Evolutionary conservation across 2,797 vertebrate genomes (phyloP).

Genomic region (Epinephelus coioides): DNA sequence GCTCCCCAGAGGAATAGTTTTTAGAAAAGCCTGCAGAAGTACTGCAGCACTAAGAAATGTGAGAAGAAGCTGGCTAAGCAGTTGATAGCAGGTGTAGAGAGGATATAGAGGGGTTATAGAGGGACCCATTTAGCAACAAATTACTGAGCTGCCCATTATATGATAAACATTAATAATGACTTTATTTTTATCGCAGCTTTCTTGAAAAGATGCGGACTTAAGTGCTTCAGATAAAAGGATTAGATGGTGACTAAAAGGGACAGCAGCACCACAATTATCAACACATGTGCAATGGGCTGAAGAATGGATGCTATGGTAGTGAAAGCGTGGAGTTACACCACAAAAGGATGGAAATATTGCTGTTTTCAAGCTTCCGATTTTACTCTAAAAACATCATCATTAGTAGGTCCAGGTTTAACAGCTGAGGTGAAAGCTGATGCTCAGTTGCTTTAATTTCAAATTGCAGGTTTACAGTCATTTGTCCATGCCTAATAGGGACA

Average conservation of each 20-base stretch:
- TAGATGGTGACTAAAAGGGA: slow-evolving; percentile 4
- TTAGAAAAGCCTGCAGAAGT: slow-evolving; percentile 50
- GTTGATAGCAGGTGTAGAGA: slow-evolving; percentile 35
- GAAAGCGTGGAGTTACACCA: neutral
- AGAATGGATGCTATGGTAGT: neutral
- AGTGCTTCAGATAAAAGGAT: slow-evolving; percentile 19
- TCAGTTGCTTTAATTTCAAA: neutral
- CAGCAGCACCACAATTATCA: neutral
- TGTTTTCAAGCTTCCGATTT: neutral
- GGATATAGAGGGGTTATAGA: slow-evolving; percentile 6
- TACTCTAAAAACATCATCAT: neutral
- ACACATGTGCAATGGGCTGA: neutral
- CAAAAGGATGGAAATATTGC: neutral
- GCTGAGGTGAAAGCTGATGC: too few relatives aligned
- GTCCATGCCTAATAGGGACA: neutral
- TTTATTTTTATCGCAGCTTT: slow-evolving; percentile 23
- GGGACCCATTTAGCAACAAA: slow-evolving; percentile 32
- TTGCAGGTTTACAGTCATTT: neutral
- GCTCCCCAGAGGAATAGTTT: slow-evolving; percentile 53
- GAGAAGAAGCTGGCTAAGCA: slow-evolving; percentile 54
- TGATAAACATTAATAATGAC: slow-evolving; percentile 21
- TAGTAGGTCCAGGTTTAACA: neutral
- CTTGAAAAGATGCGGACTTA: neutral
- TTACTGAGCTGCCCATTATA: slow-evolving; percentile 14
- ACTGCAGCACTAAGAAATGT: slow-evolving; percentile 40